Conservation (phyloP, 2,888 invertebrate species). For the Dynastes tityus region DNA sequence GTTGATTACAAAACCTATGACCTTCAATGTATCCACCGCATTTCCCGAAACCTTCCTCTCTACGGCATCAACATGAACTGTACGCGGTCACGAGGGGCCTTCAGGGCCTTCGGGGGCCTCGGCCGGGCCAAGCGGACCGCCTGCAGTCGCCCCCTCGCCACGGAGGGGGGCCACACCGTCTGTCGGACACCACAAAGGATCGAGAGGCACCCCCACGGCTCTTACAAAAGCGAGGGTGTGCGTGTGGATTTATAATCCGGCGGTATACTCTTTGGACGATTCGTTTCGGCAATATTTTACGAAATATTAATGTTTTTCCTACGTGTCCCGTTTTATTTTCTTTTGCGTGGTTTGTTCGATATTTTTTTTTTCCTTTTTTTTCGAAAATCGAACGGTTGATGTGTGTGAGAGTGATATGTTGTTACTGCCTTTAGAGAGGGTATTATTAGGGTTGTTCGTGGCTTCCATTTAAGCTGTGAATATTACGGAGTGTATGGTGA, state of each 20-base stretch:
- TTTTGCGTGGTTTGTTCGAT: conserved; percentile 2
- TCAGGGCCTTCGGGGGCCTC: neutral
- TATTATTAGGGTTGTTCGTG: no score
- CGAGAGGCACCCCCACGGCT: conserved; percentile 55
- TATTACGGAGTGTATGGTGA: no score
- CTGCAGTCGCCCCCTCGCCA: conserved; percentile 46
- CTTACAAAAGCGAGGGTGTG: conserved; percentile 58
- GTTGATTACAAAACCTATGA: no score
- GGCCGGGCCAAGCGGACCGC: conserved; percentile 7
- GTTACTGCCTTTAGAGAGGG: neutral
- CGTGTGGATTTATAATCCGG: conserved; percentile 58
- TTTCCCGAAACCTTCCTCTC: neutral
- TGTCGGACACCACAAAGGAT: conserved; percentile 57
- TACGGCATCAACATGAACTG: neutral
- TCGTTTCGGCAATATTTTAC: conserved; percentile 57
- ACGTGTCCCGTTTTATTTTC: conserved; percentile 48
- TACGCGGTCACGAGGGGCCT: conserved; percentile 22
- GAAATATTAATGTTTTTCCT: conserved; percentile 57
- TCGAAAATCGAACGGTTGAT: neutral
- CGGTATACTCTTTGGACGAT: conserved; percentile 57
- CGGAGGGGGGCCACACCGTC: conserved; percentile 57
- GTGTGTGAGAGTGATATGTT: neutral
- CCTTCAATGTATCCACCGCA: neutral
- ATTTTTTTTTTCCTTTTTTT: neutral
- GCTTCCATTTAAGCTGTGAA: no score